A percentile compares a stretch with the other conserved stretches of the same genome.
Evolutionary conservation across 2,113 vertebrate species (phyloP).

Genomic region (Gasterosteus aculeatus): DNA sequence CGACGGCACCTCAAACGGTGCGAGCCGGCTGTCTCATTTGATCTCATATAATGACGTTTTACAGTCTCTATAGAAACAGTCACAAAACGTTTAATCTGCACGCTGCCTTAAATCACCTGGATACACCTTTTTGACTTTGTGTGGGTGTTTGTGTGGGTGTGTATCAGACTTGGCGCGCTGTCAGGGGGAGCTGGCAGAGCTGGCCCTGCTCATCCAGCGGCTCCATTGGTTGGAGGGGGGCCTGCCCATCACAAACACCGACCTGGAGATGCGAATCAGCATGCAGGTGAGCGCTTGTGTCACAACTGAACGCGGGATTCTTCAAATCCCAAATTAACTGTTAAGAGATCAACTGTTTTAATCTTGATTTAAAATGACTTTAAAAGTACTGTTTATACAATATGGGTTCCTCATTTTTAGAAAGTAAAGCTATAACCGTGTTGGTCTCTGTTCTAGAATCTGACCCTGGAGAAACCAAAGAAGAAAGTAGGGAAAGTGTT

Average conservation of each 20-base stretch:
- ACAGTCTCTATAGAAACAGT: background rate
- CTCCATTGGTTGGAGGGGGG: constrained; percentile 86
- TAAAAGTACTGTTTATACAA: background rate
- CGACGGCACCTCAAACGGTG: constrained; percentile 87
- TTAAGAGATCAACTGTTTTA: background rate
- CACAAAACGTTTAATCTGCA: background rate
- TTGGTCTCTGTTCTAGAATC: constrained; percentile 66
- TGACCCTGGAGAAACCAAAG: constrained; percentile 86
- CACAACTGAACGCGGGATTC: background rate
- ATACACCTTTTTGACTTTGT: background rate
- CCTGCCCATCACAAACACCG: constrained; percentile 83
- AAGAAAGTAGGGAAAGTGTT: constrained; percentile 83
- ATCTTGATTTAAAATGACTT: background rate
- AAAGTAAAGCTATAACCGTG: background rate
- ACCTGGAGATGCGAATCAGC: constrained; percentile 79
- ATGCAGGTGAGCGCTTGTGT: constrained; percentile 72
- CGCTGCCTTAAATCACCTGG: background rate
- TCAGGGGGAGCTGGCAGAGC: constrained; percentile 86
- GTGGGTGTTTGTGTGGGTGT: background rate
- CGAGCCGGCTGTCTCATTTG: background rate
- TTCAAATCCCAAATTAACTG: background rate
- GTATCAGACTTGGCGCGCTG: constrained; percentile 85
- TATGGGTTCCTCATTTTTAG: background rate
- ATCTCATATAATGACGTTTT: background rate
- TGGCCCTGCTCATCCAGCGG: constrained; percentile 86